Percentiles rank a stretch among this genome's conserved stretches.
Evolutionary conservation across 2,797 vertebrate species (phyloP).

Genomic region (Propithecus perrieri): DNA sequence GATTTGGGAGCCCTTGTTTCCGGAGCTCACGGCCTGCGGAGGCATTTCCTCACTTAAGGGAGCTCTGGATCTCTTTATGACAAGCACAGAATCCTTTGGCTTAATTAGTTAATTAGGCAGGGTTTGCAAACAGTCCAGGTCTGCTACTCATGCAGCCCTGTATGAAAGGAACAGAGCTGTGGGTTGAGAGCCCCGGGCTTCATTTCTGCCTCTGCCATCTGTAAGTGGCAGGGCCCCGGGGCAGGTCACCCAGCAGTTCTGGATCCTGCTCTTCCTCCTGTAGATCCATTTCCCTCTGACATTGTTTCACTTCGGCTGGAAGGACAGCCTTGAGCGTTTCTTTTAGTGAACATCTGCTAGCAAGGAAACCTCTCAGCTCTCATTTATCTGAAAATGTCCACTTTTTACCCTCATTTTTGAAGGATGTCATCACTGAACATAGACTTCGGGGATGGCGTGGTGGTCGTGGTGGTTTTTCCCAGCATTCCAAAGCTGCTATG

Average conservation of each 20-base stretch:
- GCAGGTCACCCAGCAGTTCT: too few relatives aligned
- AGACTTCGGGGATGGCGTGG: background rate
- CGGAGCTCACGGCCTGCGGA: background rate
- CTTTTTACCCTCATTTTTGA: background rate
- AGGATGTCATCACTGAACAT: background rate
- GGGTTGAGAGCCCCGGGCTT: background rate
- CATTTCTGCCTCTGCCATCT: too few relatives aligned
- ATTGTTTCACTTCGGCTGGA: background rate
- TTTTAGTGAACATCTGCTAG: background rate
- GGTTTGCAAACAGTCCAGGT: too few relatives aligned
- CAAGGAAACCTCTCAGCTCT: background rate
- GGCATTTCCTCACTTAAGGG: fast-evolving
- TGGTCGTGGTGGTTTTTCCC: background rate
- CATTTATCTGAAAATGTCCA: background rate
- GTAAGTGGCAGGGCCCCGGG: background rate
- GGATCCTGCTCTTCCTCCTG: fast-evolving
- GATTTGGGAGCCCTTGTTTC: fast-evolving
- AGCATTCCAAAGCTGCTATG: too few relatives aligned
- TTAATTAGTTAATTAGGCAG: too few relatives aligned
- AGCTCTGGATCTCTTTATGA: background rate
- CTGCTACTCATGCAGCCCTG: fast-evolving
- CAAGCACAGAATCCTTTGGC: background rate
- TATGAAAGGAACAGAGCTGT: fast-evolving
- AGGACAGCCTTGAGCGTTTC: background rate
- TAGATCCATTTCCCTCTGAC: fast-evolving